Evolutionary conservation across 2,797 vertebrate genomes (phyloP), one percentile per base, ranked within the genome.

Genomic region (Anguilla obscura): DNA sequence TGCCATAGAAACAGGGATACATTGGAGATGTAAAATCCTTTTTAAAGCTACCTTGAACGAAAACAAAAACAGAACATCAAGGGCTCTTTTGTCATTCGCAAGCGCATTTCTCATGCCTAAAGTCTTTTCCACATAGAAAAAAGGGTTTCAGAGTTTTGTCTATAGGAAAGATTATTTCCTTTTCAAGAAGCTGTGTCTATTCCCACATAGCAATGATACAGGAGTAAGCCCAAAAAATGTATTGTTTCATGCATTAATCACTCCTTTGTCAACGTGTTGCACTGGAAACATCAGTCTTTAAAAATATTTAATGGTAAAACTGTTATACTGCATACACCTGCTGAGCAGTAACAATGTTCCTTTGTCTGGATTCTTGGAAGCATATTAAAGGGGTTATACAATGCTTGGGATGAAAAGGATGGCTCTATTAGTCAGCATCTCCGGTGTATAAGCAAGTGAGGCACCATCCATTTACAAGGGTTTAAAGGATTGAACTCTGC

Each of bases 321-420:
- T 60, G 71, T 54, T 50, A 74, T 45, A 82, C 76, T 52, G 52
- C 60, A 58, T 71, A 7, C 18, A 45, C 74, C 33, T 79, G 33
- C 36, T 21, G 10, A 79, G 74, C 9, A 71, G 27, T 6, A 27
- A 27, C 30, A 27, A 27, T 21, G 10, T 40, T 58, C 27, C 36
- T 40, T 18, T 80, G 12, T 71, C 12, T 63, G 27, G 52, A 87
- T 60, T 87, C 52, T 87, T 87, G 86, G 52, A 71, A 60, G 21
- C 3, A 71, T 14, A n/a, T 58, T 58, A 24, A 86, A 52, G 54
- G 18, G 69, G 24, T 79, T 74, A 27, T 71, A 52, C 50, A 50
- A 14, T 0, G 18, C 8, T 40, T 30, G 14, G 21, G 66, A n/a
- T 52, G 18, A 58, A 18, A 58, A 6, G 63, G 24, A 66, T 66